Percentiles rank a stretch among this genome's conserved stretches.
Conservation (phyloP, 2,797 vertebrate species). For the Spinus olivaceus region DNA sequence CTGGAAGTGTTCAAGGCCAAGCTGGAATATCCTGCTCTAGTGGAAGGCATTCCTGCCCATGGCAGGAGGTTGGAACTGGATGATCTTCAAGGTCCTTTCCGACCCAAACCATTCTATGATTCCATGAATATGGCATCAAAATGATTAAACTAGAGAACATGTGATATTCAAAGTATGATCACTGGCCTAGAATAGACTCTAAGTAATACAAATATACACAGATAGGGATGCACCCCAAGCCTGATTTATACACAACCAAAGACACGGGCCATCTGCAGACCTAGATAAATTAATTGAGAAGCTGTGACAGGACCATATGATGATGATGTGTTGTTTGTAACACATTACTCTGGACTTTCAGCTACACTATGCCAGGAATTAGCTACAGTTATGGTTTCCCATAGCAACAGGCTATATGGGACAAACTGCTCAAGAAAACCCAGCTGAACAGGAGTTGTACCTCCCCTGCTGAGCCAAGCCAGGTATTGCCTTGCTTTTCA, state of each 20-base stretch:
- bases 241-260: neutral
- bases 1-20: neutral
- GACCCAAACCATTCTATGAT: neutral
- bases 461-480: conserved; percentile 56
- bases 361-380: neutral
- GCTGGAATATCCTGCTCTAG: neutral
- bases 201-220: neutral
- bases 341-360: neutral
- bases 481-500: conserved; percentile 84
- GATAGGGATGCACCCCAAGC: neutral
- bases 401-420: neutral
- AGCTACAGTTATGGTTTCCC: neutral
- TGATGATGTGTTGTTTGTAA: neutral
- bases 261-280: neutral
- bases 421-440: neutral
- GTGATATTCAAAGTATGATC: neutral
- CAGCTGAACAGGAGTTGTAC: neutral
- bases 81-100: neutral
- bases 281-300: neutral
- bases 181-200: neutral
- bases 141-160: neutral
- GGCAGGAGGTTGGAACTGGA: neutral
- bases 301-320: neutral
- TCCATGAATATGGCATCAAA: neutral
- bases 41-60: neutral